These are phyloP conservation scores for Scaptomyza graminum DNA, from an alignment of 1,140 invertebrate genomes.

Conservation along the genomic window DNA sequence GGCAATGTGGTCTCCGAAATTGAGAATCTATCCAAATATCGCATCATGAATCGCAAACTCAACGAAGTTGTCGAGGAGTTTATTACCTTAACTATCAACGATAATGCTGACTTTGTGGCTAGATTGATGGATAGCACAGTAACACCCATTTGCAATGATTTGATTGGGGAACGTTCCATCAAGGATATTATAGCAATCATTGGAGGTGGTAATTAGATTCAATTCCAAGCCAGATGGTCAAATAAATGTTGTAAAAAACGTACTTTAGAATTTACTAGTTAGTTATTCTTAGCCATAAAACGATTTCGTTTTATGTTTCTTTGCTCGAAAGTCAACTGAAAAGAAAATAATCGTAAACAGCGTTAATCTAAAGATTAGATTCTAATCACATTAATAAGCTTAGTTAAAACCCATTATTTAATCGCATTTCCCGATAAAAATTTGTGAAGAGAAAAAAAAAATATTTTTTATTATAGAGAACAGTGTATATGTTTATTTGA, in stretches of 20 bases:
- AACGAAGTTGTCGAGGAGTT: slow-evolving; percentile 76
- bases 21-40: slow-evolving; percentile 70
- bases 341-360: slow-evolving; percentile 15
- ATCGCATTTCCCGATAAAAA: slow-evolving; percentile 28
- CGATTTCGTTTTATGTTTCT: slow-evolving; percentile 13
- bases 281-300: slow-evolving; percentile 34
- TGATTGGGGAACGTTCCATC: slow-evolving; percentile 63
- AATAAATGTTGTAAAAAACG: slow-evolving; percentile 13
- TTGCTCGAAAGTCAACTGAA: slow-evolving; percentile 8
- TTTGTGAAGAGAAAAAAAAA: neutral
- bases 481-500: neutral
- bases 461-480: neutral
- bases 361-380: no score
- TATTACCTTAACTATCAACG: slow-evolving; percentile 69
- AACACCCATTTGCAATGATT: slow-evolving; percentile 64
- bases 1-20: slow-evolving; percentile 71
- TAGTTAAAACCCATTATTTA: slow-evolving; percentile 30
- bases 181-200: slow-evolving; percentile 57
- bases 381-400: slow-evolving; percentile 62
- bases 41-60: slow-evolving; percentile 74
- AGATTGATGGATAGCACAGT: slow-evolving; percentile 38
- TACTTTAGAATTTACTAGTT: slow-evolving; percentile 12
- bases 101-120: slow-evolving; percentile 71
- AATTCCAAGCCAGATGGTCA: neutral
- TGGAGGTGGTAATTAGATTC: slow-evolving; percentile 22